phyloP scores from a whole-genome alignment of 2,888 invertebrate genomes.

The Ophioninae sp. region DNA sequence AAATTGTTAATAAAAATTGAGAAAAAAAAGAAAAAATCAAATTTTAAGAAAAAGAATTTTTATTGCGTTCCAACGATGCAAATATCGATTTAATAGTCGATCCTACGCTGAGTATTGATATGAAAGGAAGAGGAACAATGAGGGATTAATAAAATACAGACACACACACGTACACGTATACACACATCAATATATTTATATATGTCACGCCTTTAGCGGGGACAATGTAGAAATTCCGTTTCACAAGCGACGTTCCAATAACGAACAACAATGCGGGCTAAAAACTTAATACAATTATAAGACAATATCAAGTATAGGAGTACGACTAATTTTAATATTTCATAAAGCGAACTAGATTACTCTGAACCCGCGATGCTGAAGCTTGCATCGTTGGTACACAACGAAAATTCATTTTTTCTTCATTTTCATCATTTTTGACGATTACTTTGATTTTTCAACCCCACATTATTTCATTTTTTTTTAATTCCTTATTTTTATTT shows the following conservation, averaged over 20 bases:
- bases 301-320: constrained; percentile 55
- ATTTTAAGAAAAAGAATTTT: neutral
- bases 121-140: too few species aligned
- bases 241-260: constrained; percentile 36
- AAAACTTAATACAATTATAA: constrained; percentile 51
- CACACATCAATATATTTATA: neutral
- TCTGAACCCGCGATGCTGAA: constrained; percentile 32
- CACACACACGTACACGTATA: neutral
- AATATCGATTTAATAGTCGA: neutral
- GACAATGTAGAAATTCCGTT: constrained; percentile 22
- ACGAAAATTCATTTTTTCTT: too few species aligned
- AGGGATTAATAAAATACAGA: neutral
- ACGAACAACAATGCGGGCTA: constrained; percentile 54
- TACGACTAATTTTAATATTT: constrained; percentile 56
- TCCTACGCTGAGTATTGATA: neutral
- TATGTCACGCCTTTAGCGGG: neutral
- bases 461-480: too few species aligned
- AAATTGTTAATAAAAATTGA: neutral
- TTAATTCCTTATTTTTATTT: too few species aligned
- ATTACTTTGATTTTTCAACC: too few species aligned
- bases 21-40: neutral
- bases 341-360: constrained; percentile 24
- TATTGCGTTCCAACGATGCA: neutral
- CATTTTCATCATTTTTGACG: too few species aligned
- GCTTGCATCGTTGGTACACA: too few species aligned